These are phyloP conservation scores for Diabrotica undecimpunctata DNA, from an alignment of 1,140 invertebrate genomes.

Conservation along the genomic window DNA sequence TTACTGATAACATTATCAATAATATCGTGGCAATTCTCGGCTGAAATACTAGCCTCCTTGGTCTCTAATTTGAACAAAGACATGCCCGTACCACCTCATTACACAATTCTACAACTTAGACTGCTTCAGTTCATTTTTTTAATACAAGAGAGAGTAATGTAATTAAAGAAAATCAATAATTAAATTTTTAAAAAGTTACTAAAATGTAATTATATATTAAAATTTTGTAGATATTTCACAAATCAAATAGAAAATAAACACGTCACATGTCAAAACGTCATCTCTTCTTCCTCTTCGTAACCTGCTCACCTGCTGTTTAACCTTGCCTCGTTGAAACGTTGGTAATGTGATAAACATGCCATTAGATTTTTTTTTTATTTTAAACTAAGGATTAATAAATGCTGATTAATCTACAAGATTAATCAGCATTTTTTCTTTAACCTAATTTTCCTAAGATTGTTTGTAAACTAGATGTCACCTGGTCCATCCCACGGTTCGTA, in stretches of 20 bases:
- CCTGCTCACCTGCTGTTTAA: no score
- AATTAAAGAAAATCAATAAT: neutral
- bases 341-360: no score
- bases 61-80: constrained; percentile 23
- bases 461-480: no score
- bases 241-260: neutral
- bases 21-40: constrained; percentile 21
- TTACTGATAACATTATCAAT: constrained; percentile 26
- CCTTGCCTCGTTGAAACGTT: no score
- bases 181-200: neutral
- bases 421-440: no score
- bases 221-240: neutral
- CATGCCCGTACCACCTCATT: constrained; percentile 29
- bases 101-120: constrained; percentile 13
- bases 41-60: constrained; percentile 18
- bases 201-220: neutral
- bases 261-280: constrained; percentile 1
- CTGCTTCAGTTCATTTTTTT: neutral
- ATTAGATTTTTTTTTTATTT: no score
- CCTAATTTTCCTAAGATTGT: no score
- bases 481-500: no score
- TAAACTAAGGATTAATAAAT: no score
- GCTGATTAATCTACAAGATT: no score
- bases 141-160: no score
- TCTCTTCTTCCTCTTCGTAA: neutral